A percentile compares a stretch with the other conserved stretches of the same genome.
phyloP scores from a whole-genome alignment of 2,113 vertebrate genomes.

The Mystacornis crossleyi region DNA sequence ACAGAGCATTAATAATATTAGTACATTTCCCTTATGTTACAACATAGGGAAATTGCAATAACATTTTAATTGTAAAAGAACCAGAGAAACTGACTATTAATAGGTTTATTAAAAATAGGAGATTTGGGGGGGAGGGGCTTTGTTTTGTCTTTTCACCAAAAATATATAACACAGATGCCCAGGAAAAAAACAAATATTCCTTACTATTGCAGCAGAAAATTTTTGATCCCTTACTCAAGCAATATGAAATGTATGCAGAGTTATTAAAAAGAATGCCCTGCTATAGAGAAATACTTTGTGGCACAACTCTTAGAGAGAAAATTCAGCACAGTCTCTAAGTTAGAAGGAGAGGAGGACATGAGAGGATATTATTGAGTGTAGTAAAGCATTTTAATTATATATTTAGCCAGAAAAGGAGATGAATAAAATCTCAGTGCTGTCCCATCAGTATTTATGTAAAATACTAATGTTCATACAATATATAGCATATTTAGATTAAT shows the following conservation, averaged over 20 bases:
- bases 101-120: neutral
- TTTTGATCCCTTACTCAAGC: neutral
- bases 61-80: neutral
- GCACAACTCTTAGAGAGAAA: neutral
- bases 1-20: neutral
- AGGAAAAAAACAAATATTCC: neutral
- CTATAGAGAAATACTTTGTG: neutral
- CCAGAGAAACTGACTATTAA: neutral
- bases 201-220: neutral
- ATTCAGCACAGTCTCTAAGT: neutral
- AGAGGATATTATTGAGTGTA: neutral
- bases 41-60: neutral
- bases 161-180: neutral
- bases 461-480: neutral
- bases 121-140: neutral
- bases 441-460: neutral
- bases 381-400: neutral
- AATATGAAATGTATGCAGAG: neutral
- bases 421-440: neutral
- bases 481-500: neutral
- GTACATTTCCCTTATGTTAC: neutral
- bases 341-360: neutral
- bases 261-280: neutral
- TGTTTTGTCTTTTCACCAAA: neutral
- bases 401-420: neutral